These are phyloP conservation scores for Proteles cristata DNA, from an alignment of 2,113 vertebrate genomes.

Conservation along the genomic window DNA sequence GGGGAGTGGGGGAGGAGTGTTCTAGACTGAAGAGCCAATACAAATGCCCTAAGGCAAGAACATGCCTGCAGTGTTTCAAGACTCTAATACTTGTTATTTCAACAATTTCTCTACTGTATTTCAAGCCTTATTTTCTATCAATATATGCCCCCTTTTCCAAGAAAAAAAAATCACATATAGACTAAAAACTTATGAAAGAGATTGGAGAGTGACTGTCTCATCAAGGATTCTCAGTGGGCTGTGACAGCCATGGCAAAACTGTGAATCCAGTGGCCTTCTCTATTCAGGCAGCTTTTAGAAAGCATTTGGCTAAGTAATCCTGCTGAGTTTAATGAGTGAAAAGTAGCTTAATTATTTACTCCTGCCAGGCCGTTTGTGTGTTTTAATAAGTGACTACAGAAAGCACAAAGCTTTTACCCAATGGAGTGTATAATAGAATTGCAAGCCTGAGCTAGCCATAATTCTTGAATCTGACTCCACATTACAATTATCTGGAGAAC, in stretches of 20 bases:
- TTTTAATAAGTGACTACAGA: constrained; percentile 32
- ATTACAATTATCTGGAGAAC: neutral
- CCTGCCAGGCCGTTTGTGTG: neutral
- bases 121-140: neutral
- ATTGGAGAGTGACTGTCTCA: neutral
- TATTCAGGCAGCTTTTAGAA: neutral
- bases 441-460: neutral
- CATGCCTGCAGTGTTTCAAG: neutral
- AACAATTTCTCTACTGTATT: neutral
- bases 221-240: neutral
- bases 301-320: neutral
- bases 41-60: neutral
- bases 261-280: neutral
- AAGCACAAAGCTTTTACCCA: constrained; percentile 41
- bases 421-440: neutral
- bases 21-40: neutral
- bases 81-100: neutral
- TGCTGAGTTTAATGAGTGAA: constrained; percentile 41
- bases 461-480: constrained; percentile 2
- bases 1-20: accelerated
- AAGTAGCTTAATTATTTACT: constrained; percentile 50
- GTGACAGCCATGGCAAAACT: neutral
- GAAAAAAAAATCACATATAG: neutral
- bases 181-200: neutral
- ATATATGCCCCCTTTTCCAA: neutral